Evolutionary conservation across 2,888 invertebrate genomes (phyloP), one percentile per base, ranked within the genome.

Genomic region (Dexiosoma caninum): DNA sequence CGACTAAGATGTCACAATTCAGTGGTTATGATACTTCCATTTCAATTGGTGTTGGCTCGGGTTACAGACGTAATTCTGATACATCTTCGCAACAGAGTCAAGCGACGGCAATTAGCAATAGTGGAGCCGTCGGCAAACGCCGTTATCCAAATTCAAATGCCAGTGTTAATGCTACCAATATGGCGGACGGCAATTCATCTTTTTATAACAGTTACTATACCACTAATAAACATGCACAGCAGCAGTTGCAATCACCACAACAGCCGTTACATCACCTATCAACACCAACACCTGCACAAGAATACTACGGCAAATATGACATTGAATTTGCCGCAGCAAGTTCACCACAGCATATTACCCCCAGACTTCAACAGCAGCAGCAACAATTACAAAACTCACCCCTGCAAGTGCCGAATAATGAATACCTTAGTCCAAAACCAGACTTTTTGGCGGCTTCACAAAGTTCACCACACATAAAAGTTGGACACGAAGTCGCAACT

Each of bases 221-320:
- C 42, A 78, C 70, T n/a, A 78, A 67, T 84, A 84, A 85, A 3
- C 72, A 80, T 23, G 81, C 83, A 64, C 84, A 82, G 19, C 84
- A 83, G 19, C 85, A 84, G 6, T 77, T 83, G 51, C 84, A 86
- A 46, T 79, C 85, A 23, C 79, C 83, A n/a, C 82, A 82, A 12
- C 84, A 84, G 19, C 83, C 83, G 30, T 84, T 84, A 19, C 83
- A 80, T 55, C 84, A 83, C n/a, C n/a, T n/a, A 10, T 55, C 51
- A 79, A 83, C 84, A 70, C 84, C 77, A 23, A 74, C 82, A 51
- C 74, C 83, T 14, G 53, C 86, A 10, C 89, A 89, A 67, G 90
- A 90, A 5, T 90, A 89, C 78, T 90, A 89, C 78, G 89, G 89
- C 72, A 90, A 90, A 82, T 90, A 90, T 82, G 90, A 90, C 51